Evolutionary conservation across 2,797 vertebrate species (phyloP).

Genomic region (Denticeps clupeoides): DNA sequence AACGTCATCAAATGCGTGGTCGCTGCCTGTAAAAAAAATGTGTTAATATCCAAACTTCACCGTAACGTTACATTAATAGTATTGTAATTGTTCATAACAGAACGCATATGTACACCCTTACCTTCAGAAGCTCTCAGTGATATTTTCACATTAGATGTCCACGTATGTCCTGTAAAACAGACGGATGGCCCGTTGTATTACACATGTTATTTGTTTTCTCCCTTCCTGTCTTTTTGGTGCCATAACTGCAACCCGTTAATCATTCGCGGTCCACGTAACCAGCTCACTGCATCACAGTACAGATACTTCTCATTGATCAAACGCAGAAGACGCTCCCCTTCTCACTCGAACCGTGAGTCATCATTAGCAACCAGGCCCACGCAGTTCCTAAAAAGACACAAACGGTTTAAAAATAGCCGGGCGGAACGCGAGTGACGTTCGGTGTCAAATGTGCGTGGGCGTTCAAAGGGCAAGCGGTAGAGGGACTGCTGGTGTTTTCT

Average conservation of each 20-base stretch:
- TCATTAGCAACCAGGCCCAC: constrained; percentile 68
- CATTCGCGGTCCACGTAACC: too few relatives aligned
- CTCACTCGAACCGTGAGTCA: constrained; percentile 69
- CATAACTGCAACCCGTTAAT: too few relatives aligned
- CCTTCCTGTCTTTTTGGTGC: too few relatives aligned
- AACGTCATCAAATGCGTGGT: constrained; percentile 27
- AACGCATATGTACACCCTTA: too few relatives aligned
- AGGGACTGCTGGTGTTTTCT: constrained; percentile 50
- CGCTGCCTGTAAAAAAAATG: not conserved
- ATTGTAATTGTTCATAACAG: too few relatives aligned
- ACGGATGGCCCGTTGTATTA: too few relatives aligned
- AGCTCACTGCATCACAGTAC: too few relatives aligned
- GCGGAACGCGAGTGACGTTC: constrained; percentile 70
- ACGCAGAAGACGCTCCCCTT: constrained; percentile 21
- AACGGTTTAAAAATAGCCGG: constrained; percentile 83
- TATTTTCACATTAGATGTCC: too few relatives aligned
- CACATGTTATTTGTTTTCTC: too few relatives aligned
- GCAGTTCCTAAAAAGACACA: constrained; percentile 90
- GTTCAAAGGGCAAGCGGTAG: constrained; percentile 73
- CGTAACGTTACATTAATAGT: too few relatives aligned
- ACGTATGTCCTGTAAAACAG: not conserved
- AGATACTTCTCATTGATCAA: constrained; percentile 41
- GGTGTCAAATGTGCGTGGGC: constrained; percentile 79
- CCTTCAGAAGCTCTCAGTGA: too few relatives aligned
- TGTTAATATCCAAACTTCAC: too few relatives aligned